phyloP scores from a whole-genome alignment of 2,797 vertebrate genomes.

The Silurus lanzhouensis region DNA sequence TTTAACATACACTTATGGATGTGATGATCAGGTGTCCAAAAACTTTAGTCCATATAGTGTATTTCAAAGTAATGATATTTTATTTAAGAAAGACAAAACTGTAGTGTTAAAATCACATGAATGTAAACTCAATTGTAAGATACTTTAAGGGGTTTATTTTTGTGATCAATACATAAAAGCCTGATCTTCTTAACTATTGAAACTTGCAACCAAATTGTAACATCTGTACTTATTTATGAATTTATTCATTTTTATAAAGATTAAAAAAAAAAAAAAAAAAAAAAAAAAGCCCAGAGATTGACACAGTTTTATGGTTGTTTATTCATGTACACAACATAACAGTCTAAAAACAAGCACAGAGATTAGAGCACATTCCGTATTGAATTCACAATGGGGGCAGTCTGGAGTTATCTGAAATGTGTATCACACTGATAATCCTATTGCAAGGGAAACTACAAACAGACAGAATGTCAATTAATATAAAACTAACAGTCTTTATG shows the following conservation, averaged over 20 bases:
- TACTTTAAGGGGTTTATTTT: neutral
- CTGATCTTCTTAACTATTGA: neutral
- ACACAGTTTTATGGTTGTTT: slow-evolving; percentile 64
- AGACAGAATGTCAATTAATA: slow-evolving; percentile 75
- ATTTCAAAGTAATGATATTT: neutral
- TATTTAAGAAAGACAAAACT: neutral
- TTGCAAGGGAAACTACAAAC: slow-evolving; percentile 71
- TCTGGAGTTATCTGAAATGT: slow-evolving; percentile 71
- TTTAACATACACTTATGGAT: neutral
- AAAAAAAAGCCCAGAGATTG: slow-evolving; percentile 28
- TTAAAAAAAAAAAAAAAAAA: neutral
- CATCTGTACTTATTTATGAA: too few species aligned
- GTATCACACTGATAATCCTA: slow-evolving; percentile 72
- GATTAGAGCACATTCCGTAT: slow-evolving; percentile 74
- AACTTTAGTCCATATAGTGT: neutral
- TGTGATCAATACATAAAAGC: neutral
- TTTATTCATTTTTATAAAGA: neutral
- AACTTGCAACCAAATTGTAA: neutral
- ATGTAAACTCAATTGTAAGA: neutral
- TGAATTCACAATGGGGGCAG: slow-evolving; percentile 65
- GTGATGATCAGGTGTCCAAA: neutral
- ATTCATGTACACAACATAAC: slow-evolving; percentile 78
- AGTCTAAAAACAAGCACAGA: slow-evolving; percentile 81
- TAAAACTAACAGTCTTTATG: slow-evolving; percentile 77
- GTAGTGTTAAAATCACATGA: neutral